phyloP scores from a whole-genome alignment of 2,113 vertebrate genomes.

The Addax nasomaculatus region DNA sequence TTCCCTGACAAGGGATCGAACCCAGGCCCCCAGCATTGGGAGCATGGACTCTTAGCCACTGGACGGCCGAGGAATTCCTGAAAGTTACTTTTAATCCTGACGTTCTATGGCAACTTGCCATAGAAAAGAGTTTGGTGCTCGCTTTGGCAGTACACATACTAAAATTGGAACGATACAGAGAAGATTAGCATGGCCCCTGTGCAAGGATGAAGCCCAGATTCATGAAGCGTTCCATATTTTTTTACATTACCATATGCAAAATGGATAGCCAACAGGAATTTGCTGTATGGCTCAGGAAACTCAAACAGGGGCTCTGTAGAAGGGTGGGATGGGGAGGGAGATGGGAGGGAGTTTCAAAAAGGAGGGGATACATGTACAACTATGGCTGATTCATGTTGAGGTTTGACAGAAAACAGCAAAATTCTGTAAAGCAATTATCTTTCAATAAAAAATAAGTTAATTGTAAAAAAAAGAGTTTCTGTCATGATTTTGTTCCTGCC shows the following conservation, averaged over 20 bases:
- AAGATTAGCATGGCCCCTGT: background rate
- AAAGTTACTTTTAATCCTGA: slow-evolving; percentile 13
- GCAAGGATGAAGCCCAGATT: background rate
- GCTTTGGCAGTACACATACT: background rate
- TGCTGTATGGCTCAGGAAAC: background rate
- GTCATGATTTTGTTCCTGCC: background rate
- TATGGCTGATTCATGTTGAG: background rate
- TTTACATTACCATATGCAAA: background rate
- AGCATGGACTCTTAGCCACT: background rate
- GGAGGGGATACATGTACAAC: background rate
- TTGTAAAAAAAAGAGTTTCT: background rate
- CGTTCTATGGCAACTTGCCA: background rate
- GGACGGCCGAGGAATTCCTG: background rate
- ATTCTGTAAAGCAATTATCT: background rate
- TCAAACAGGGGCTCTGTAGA: background rate
- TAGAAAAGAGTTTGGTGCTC: background rate
- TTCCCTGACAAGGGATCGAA: background rate
- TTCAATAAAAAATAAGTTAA: too few species aligned
- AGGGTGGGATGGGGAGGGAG: background rate
- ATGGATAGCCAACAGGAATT: background rate
- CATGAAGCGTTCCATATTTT: background rate
- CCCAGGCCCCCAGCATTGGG: background rate
- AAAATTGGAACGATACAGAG: background rate
- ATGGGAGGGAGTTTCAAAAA: background rate
- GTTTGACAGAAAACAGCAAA: background rate